Evolutionary conservation across 2,888 invertebrate species (phyloP), one percentile per base, ranked within the genome.

Genomic region (Tiliacea citrago): DNA sequence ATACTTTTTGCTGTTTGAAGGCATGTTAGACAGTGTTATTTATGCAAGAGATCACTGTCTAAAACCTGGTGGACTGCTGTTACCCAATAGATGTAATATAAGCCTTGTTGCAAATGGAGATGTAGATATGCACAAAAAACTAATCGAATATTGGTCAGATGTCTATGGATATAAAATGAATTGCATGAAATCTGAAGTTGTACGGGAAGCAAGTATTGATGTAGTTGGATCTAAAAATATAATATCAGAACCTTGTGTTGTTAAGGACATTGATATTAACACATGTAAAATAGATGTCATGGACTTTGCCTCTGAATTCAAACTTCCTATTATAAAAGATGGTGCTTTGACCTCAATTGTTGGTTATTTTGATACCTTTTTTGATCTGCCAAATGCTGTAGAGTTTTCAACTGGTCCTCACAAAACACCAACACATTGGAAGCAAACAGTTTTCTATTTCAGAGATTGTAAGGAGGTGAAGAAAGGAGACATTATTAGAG

Each of bases 81-180:
- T 99, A 86, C 99, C 99, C 0, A 98, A 98, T 92, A 97, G 97
- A 85, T 99, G 99, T 92, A 98, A 97, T 57, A 97, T 99, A 73
- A 98, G 98, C 90, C 93, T 99, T 35, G 97, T 98, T 39, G 99
- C 98, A 4, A 97, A 98, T 87, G 98, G 98, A 85, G 98, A 99
- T 96, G 91, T 95, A 94, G 97, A 97, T 13, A 97, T 98, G 21
- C 98, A 98, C 89, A 96, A 97, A 55, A 97, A 97, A 83, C 96
- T 98, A 73, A 97, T 99, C 4, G 97, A 97, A 62, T 99, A 98
- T 92, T 99, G 99, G 99, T 98, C 98, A 29, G 97, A 99, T 93
- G 99, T 99, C 0, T 99, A 99, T 89, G 99, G 99, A 0, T 99
- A 98, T 89, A 98, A 98, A 94, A 99, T 99, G 99, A 98, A 97